These are phyloP conservation scores for Cryptoblepharus egeriae DNA, from an alignment of 2,797 vertebrate species.

Conservation along the genomic window DNA sequence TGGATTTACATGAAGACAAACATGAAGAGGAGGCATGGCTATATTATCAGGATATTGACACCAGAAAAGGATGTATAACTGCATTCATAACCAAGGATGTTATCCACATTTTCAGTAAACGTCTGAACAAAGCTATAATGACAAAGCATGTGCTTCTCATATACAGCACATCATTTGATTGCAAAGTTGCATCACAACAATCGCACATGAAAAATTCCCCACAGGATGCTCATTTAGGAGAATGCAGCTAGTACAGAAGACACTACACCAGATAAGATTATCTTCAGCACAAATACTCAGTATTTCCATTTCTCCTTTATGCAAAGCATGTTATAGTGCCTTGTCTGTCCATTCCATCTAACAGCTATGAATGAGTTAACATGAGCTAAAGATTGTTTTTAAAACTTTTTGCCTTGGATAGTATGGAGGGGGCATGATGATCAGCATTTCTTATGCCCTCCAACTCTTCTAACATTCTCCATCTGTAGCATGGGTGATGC, in stretches of 20 bases:
- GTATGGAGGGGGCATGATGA: not conserved
- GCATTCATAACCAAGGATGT: too few species aligned
- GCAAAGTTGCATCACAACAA: too few species aligned
- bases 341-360: not conserved
- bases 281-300: conserved; percentile 13
- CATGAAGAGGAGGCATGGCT: too few species aligned
- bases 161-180: too few species aligned
- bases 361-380: conserved; percentile 6
- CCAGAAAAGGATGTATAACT: too few species aligned
- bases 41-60: too few species aligned
- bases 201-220: too few species aligned
- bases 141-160: too few species aligned
- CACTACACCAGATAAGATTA: not conserved
- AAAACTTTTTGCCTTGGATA: not conserved
- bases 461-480: conserved; percentile 1
- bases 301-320: fast-evolving
- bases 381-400: not conserved
- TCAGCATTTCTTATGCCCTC: conserved; percentile 28
- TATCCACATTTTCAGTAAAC: too few species aligned
- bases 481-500: conserved; percentile 14
- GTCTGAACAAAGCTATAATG: too few species aligned
- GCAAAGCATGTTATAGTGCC: not conserved
- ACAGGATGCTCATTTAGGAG: too few species aligned
- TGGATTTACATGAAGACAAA: too few species aligned
- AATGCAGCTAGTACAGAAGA: not conserved